Evolutionary conservation across 1,140 invertebrate species (phyloP).

Genomic region (Sinella curviseta): DNA sequence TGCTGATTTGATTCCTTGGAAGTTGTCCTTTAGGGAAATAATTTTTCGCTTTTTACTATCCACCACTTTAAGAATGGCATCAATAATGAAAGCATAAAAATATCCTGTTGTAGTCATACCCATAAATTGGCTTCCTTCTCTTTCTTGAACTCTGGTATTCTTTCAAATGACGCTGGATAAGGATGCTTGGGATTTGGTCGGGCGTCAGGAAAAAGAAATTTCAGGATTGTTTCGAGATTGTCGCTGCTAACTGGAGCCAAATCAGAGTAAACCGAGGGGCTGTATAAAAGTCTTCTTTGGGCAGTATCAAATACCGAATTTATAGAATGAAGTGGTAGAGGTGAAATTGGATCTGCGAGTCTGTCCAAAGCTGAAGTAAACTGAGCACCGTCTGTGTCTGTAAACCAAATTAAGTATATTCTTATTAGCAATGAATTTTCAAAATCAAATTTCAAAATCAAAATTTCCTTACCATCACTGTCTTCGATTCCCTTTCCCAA

Average conservation of each 20-base stretch:
- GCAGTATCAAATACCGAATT: slow-evolving; percentile 51
- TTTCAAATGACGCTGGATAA: slow-evolving; percentile 47
- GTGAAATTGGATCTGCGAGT: slow-evolving; percentile 53
- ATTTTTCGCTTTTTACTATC: too few species aligned
- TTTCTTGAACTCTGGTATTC: slow-evolving; percentile 42
- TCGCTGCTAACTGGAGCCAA: slow-evolving; percentile 75
- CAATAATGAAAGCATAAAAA: slow-evolving; percentile 33
- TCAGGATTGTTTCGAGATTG: slow-evolving; percentile 73
- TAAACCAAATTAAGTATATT: neutral
- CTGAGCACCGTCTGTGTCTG: slow-evolving; percentile 49
- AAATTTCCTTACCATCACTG: neutral
- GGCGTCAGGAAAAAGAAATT: slow-evolving; percentile 87
- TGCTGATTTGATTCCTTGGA: slow-evolving; percentile 66
- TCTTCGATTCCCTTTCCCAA: slow-evolving; percentile 63
- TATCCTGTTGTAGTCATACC: neutral
- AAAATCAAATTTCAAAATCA: too few species aligned
- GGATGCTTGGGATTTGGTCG: slow-evolving; percentile 58
- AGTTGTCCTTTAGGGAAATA: slow-evolving; percentile 32
- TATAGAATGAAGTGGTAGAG: slow-evolving; percentile 28
- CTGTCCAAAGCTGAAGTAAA: slow-evolving; percentile 57
- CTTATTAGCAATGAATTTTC: too few species aligned
- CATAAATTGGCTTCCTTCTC: neutral
- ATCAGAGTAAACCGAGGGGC: slow-evolving; percentile 50
- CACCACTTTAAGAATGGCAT: too few species aligned
- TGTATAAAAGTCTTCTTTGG: slow-evolving; percentile 48